Percentiles rank a stretch among this genome's conserved stretches.
Conservation (phyloP, 2,797 vertebrate genomes). For the Crocodylus rhombifer region DNA sequence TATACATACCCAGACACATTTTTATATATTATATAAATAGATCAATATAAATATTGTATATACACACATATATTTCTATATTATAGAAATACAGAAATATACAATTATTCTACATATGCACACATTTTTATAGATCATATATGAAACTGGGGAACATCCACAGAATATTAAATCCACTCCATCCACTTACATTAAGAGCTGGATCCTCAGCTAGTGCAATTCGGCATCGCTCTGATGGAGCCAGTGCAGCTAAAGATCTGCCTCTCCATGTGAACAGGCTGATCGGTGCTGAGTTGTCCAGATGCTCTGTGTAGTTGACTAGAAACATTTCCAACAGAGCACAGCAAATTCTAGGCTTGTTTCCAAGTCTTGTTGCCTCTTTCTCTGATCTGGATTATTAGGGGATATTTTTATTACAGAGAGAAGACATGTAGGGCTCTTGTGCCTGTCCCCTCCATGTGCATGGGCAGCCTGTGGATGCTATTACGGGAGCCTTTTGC, state of each 20-base stretch:
- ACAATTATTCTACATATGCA: too few species aligned
- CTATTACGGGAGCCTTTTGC: background rate
- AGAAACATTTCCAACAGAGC: background rate
- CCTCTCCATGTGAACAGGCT: fast-evolving
- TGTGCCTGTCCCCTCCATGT: fast-evolving
- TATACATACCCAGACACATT: too few species aligned
- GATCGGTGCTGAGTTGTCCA: fast-evolving
- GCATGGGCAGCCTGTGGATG: background rate
- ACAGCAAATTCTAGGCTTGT: background rate
- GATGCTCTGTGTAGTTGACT: fast-evolving
- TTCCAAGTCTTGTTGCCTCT: background rate
- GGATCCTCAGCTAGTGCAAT: background rate
- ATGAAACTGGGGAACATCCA: fast-evolving
- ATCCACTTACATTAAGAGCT: background rate
- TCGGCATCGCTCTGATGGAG: background rate
- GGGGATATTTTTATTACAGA: background rate
- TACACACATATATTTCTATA: too few species aligned
- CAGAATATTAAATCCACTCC: slow-evolving; percentile 13
- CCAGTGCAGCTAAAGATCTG: background rate
- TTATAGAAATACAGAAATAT: too few species aligned
- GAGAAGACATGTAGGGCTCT: background rate
- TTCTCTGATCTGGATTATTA: background rate
- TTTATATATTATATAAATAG: too few species aligned
- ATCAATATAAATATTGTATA: too few species aligned
- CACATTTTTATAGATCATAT: background rate